phyloP scores from a whole-genome alignment of 2,797 vertebrate species.

The Acipenser ruthenus region DNA sequence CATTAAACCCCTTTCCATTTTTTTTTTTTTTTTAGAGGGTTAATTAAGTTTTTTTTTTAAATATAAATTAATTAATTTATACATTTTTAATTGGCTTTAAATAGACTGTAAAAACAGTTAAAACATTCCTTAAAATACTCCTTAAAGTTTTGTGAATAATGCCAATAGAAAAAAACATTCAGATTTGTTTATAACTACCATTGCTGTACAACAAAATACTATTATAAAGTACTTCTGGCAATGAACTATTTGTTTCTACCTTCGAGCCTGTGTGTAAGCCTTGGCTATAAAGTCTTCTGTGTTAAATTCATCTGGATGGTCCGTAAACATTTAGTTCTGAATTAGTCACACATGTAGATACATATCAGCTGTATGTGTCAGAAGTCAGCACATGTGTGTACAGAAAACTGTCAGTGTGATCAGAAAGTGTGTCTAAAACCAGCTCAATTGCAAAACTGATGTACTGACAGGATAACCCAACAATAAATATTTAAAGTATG shows the following conservation, averaged over 20 bases:
- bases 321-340: constrained; percentile 36
- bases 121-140: no score
- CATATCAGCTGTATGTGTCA: constrained; percentile 24
- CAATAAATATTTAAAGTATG: constrained; percentile 39
- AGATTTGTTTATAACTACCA: no score
- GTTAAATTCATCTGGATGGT: constrained; percentile 38
- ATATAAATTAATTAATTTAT: no score
- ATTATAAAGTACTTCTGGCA: background rate
- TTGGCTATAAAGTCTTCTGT: constrained; percentile 18
- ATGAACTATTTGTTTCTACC: background rate
- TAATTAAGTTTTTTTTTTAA: no score
- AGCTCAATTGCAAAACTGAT: constrained; percentile 28
- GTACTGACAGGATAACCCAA: constrained; percentile 21
- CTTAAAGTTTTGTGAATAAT: no score
- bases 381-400: constrained; percentile 8
- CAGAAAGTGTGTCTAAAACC: constrained; percentile 30
- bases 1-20: no score
- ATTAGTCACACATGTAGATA: constrained; percentile 37
- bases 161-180: no score
- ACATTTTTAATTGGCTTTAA: no score
- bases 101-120: no score
- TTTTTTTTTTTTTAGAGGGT: no score
- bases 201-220: no score
- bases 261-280: constrained; percentile 24
- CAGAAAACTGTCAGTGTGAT: constrained; percentile 32